Conservation (phyloP, 2,113 vertebrate species). For the Centropus bengalensis region DNA sequence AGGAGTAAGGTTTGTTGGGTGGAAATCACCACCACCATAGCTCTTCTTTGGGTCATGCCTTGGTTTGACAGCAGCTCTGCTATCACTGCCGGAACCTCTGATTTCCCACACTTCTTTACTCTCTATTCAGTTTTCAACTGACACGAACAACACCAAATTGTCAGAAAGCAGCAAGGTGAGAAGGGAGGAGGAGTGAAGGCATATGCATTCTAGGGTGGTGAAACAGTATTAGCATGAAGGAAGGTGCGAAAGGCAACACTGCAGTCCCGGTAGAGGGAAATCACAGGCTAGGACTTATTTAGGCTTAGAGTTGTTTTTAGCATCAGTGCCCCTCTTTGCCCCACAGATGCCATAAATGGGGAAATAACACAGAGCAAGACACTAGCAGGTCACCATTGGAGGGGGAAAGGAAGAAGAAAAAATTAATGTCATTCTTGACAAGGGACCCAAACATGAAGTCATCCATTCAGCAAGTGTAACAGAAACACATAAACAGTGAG, state of each 20-base stretch:
- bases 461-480: background rate
- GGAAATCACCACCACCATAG: background rate
- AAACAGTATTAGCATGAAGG: background rate
- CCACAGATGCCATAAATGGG: background rate
- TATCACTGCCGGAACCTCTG: background rate
- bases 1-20: background rate
- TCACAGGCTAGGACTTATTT: background rate
- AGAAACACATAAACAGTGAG: background rate
- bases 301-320: background rate
- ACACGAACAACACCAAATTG: background rate
- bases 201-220: background rate
- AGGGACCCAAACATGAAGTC: background rate
- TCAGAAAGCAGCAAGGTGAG: background rate
- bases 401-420: background rate
- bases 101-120: background rate
- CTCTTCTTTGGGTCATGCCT: background rate
- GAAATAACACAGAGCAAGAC: background rate
- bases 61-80: background rate
- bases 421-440: background rate
- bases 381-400: background rate
- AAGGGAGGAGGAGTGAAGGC: background rate
- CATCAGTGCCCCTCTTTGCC: background rate
- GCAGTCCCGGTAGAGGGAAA: background rate
- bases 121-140: background rate
- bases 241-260: background rate